Evolutionary conservation across 2,888 invertebrate species (phyloP).

Genomic region (Acrobasis suavella): DNA sequence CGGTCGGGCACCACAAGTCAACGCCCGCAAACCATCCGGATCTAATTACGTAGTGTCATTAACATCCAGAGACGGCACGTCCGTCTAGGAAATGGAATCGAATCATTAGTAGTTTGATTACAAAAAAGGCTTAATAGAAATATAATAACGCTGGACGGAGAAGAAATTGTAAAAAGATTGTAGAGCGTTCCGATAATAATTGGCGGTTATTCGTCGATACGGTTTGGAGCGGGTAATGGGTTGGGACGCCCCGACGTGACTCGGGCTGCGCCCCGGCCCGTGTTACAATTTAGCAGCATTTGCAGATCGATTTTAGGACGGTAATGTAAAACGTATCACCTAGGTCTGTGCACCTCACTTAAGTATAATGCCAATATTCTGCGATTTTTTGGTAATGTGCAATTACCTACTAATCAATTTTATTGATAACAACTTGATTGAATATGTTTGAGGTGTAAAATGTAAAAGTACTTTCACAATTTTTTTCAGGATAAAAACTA

Average conservation of each 20-base stretch:
- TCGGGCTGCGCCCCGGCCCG: slow-evolving; percentile 45
- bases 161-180: slow-evolving; percentile 83
- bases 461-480: no score
- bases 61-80: slow-evolving; percentile 80
- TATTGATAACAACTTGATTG: no score
- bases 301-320: slow-evolving; percentile 48
- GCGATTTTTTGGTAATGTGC: not conserved
- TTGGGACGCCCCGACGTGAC: slow-evolving; percentile 77
- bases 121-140: slow-evolving; percentile 83
- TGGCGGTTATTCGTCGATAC: slow-evolving; percentile 82
- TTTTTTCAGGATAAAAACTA: no score
- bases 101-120: slow-evolving; percentile 83
- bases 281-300: slow-evolving; percentile 65
- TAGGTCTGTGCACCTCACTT: not conserved
- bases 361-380: not conserved
- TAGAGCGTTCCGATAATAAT: slow-evolving; percentile 79
- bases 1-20: slow-evolving; percentile 75
- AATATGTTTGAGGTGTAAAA: no score
- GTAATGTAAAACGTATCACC: slow-evolving; percentile 24
- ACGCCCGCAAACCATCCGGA: slow-evolving; percentile 79
- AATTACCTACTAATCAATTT: no score
- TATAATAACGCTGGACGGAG: slow-evolving; percentile 79
- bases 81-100: slow-evolving; percentile 82
- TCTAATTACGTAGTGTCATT: slow-evolving; percentile 81
- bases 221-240: slow-evolving; percentile 80